These are phyloP conservation scores for Mormyrops boulengeri DNA, from an alignment of 2,797 vertebrate species.

Conservation along the genomic window DNA sequence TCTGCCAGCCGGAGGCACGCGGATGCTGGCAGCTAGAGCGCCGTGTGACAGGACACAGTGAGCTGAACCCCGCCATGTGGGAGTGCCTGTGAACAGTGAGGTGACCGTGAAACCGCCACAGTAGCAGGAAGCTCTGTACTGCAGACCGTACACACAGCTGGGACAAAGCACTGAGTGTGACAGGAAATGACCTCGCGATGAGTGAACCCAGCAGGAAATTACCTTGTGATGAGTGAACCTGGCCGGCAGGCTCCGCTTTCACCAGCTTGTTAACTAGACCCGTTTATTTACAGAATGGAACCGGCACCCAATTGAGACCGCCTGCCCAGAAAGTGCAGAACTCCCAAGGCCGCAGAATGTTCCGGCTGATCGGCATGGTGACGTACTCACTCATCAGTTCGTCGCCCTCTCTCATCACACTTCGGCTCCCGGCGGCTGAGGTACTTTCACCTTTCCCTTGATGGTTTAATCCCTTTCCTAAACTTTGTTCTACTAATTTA, in stretches of 20 bases:
- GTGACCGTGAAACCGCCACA: neutral
- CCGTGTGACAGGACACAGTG: neutral
- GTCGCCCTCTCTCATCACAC: neutral
- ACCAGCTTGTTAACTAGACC: neutral
- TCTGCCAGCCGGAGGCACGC: neutral
- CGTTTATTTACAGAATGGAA: neutral
- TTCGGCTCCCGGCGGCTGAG: neutral
- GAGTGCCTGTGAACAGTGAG: neutral
- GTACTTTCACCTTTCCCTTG: neutral
- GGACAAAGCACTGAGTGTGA: neutral
- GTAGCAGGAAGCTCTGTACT: neutral
- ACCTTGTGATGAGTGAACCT: neutral
- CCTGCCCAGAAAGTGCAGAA: neutral
- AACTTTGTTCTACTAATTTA: conserved; percentile 1
- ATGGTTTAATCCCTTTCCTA: neutral
- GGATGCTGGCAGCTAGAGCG: neutral
- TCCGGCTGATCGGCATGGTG: neutral
- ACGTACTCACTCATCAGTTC: neutral
- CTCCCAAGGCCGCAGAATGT: neutral
- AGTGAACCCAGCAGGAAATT: neutral
- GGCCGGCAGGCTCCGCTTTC: neutral
- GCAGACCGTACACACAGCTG: neutral
- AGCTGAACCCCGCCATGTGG: neutral
- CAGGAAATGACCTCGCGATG: neutral
- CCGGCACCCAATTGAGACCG: neutral